Conservation (phyloP, 2,113 vertebrate genomes). For the Cheirogaleus medius region DNA sequence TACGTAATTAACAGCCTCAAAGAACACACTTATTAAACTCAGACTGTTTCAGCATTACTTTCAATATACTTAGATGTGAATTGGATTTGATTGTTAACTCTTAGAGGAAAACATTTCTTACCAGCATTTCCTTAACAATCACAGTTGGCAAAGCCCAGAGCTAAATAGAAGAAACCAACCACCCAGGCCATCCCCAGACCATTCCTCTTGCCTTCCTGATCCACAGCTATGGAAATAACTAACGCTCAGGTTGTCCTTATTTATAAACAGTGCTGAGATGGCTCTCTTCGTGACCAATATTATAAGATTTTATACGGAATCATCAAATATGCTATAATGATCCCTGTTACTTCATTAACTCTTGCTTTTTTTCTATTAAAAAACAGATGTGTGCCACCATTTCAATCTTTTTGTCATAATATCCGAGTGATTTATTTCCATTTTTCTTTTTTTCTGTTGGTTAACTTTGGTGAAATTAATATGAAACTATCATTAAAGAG, state of each 20-base stretch:
- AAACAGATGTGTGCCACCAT: constrained; percentile 78
- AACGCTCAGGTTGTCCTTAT: neutral
- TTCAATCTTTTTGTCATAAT: constrained; percentile 77
- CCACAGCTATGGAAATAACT: constrained; percentile 26
- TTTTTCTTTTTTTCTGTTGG: constrained; percentile 57
- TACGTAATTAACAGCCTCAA: neutral
- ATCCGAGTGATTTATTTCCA: constrained; percentile 55
- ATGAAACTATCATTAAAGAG: constrained; percentile 66
- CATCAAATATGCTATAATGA: constrained; percentile 68
- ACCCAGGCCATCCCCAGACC: constrained; percentile 34
- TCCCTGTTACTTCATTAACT: constrained; percentile 85
- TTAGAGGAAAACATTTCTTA: constrained; percentile 36
- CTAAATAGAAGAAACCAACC: neutral
- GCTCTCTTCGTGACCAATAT: constrained; percentile 41
- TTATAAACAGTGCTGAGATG: constrained; percentile 56
- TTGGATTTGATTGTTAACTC: constrained; percentile 41
- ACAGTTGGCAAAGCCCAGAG: neutral
- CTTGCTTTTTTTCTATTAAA: constrained; percentile 55
- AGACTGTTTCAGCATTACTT: neutral
- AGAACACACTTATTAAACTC: neutral
- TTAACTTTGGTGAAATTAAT: constrained; percentile 70
- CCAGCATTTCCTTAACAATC: neutral
- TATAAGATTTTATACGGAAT: constrained; percentile 68
- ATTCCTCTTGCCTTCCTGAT: neutral
- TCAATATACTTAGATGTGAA: neutral